Base-by-base conservation (phyloP, 2,797 vertebrate species). In the Loriculus beryllinus region DNA sequence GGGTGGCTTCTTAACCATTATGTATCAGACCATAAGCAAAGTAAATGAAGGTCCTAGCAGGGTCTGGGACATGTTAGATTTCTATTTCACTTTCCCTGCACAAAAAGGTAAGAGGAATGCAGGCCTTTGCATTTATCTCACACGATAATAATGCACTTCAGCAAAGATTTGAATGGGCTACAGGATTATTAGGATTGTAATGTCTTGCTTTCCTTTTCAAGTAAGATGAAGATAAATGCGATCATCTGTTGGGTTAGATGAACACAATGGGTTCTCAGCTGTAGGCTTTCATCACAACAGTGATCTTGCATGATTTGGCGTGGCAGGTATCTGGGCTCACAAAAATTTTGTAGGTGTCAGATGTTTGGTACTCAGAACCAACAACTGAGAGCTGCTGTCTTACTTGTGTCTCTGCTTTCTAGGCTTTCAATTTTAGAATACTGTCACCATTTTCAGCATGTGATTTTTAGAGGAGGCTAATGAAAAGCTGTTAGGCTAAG, bases 141-240 rank as follows among this genome's bases (percentile, higher is more conserved):
- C 49, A 14, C 72, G 37, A 31, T 14, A 78, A 86, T 54, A 94
- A 69, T 71, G 71, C 23, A 85, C 49, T 60, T 90, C 82, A 90
- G 85, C 77, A 95, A 84, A 88, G 77, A 83, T 82, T 54, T 95
- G 72, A 95, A 95, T 88, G 88, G 64, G 29, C 51, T 9, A 8
- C 25, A 22, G 90, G 86, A 92, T 93, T 95, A 89, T 75, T 89
- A 31, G 84, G 82, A 88, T 86, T 91, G 77, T 64, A 72, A 88
- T 52, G 43, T 68, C 85, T 90, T 74, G 43, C 82, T 92, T 88
- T 83, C 70, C 71, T 90, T 96, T 97, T 92, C 89, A 93, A 88
- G 82, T 12, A 77, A 89, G 70, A 82, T 96, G 77, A 94, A 90
- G 52, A 80, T 82, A 39, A 91, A 77, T 88, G 63, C 31, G 90